Base-by-base conservation (phyloP, 2,797 vertebrate species). In the Loris lydekkerianus region DNA sequence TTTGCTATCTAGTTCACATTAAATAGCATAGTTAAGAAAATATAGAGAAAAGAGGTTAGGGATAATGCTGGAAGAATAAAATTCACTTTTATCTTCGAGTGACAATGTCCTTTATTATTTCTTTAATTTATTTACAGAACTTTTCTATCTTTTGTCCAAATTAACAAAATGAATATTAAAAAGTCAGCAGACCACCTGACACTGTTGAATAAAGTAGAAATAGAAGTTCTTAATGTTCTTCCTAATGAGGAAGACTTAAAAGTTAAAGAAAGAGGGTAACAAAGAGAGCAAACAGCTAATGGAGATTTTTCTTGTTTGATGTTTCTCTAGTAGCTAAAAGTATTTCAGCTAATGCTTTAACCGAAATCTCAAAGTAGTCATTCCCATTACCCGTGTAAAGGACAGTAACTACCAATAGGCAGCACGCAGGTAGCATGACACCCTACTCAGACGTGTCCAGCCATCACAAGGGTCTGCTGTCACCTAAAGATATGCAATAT, bases 111-210 rank as follows among this genome's bases (percentile, higher is more conserved):
- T 78, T 91, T 86, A 91, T 88, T 89, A 91, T 77, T 89, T 96
- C 67, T 86, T 65, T 75, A 77, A 92, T 89, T 92, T 92, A 69
- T 85, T 89, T 34, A 84, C 0, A 75, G 58, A 91, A 73, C 15
- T 86, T 81, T 83, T 75, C 61, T 95, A 56, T 20, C 25, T 91
- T 18, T 65, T 92, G 77, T 86, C 27, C 63, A 84, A 91, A 77
- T 69, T 77, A 80, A 65, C 81, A 93, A 81, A 93, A 85, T 76
- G 89, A 95, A 76, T 78, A 89, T 84, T 69, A 94, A 94, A 75
- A 92, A 63, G 82, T 89, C 65, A 84, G 88, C 34, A 89, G 58
- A 77, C 49, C 67, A 76, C 63, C 2, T 31, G 89, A 93, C 65
- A 86, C 40, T 84, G n/a, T 20, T 46, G 73, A 93, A 69, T 60